Base-by-base conservation (phyloP, 1,140 invertebrate species). In the Thrips palmi region DNA sequence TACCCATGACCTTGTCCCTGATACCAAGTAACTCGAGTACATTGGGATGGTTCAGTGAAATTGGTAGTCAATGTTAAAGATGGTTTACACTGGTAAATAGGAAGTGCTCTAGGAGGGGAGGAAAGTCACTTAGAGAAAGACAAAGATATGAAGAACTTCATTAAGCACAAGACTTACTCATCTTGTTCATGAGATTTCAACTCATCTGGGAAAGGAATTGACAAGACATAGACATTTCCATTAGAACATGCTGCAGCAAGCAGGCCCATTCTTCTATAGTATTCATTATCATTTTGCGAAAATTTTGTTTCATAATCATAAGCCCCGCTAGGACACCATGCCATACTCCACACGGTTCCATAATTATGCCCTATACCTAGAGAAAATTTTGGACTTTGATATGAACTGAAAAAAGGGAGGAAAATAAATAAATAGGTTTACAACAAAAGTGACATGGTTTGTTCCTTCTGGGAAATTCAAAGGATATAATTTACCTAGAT, bases 301-400 rank as follows among this genome's bases (percentile, higher is more conserved):
- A 33, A 41, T 4, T 55, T 38, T 20, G 35, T 34, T 38, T 47
- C 27, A 34, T 57, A 47, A 34, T 70, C 59, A 41, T 66, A 69
- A 44, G 67, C 67, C 15, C 77, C 77, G 1, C 74, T 77, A 10
- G 77, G 77, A 57, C 79, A 82, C 76, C 77, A 83, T 47, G 69
- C 67, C 51, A 81, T 56, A 23, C 64, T 59, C 71, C 73, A 78
- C 10, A 77, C 55, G 6, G 64, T 64, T n/a, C 78, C 77, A 45
- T 57, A 61, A 14, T 73, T 58, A 47, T 78, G 71, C 20, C 61
- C 62, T 33, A 82, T 53, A 2, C 63, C 65, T 39, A 72, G 64
- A 2, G 55, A 51, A 35, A 74, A 54, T 33, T 41, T 43, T 4
- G 63, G 57, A 38, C 41, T 23, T 11, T 29, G 40, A 24, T 4